Base-by-base conservation (phyloP, 2,888 invertebrate genomes). In the Tricholauxania praeusta region DNA sequence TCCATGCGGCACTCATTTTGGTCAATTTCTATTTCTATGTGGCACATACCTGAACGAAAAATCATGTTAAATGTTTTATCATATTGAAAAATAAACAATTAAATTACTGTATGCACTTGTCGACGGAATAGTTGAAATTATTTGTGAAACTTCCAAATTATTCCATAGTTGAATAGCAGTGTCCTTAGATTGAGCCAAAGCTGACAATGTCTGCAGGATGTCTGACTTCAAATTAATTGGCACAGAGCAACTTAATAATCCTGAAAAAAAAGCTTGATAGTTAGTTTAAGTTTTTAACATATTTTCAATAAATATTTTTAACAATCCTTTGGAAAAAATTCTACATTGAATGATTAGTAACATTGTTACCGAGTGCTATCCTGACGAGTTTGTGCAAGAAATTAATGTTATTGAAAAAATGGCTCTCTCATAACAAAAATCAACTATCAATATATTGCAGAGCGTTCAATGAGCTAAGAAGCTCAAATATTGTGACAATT, bases 1-100 rank as follows among this genome's bases (percentile, higher is more conserved):
- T 98, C 98, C 84, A 93, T 91, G 62, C 97, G 91, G 7, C 96
- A 93, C 86, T 98, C 98, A 72, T 96, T 93, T 89, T 98, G 97
- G 76, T 95, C 95, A 47, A 98, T 89, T 87, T 98, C 98, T 0
- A 94, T 93, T 87, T 93, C 90, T 69, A 94, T 90, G 4, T 92
- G 93, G 66, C 89, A 83, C 7, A 79, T 75, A 3, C 79, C 82
- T 82, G 68, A 48, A 76, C 55, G 12, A 52, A 28, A 14, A 60
- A 69, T 28, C n/a, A 47, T 55, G 39, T 19, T 19, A 32, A 22
- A 22, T 19, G 10, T 39, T 1, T 39, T 4, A 39, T 39, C 1
- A 39, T 39, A 39, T 39, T 39, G 1, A 39, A 39, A 39, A 39
- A 39, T 39, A 39, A 10, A 19, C 48, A 65, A 64, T 71, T 57